Evolutionary conservation across 2,113 vertebrate genomes (phyloP).

Genomic region (Onychostruthus taczanowskii): DNA sequence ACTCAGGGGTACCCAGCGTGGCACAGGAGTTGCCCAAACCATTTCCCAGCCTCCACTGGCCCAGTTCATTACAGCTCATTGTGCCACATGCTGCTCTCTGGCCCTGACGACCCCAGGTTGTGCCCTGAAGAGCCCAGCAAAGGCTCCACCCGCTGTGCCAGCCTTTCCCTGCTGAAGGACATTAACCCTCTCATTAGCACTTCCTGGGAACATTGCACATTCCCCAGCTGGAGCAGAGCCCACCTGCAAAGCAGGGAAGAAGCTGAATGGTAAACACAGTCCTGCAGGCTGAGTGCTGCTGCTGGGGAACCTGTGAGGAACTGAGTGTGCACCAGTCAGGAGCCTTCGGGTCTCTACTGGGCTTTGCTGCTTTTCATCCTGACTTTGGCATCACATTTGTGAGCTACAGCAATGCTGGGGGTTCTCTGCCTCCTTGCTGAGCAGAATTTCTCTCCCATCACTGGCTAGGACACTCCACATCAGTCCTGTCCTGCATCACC

Average conservation of each 20-base stretch:
- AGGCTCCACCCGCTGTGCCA: neutral
- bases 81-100: fast-evolving
- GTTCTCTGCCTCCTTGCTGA: neutral
- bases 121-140: neutral
- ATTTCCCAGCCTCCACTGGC: neutral
- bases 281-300: neutral
- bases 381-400: neutral
- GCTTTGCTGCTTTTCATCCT: neutral
- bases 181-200: neutral
- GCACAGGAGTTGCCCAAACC: neutral
- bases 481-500: neutral
- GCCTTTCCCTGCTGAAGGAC: neutral
- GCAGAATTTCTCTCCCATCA: neutral
- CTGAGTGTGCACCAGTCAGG: neutral
- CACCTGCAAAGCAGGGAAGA: neutral
- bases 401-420: neutral
- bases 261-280: neutral
- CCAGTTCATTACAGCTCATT: fast-evolving
- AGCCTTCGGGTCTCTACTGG: neutral
- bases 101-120: neutral
- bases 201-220: neutral
- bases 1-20: fast-evolving
- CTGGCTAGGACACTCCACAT: neutral
- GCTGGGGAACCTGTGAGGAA: neutral
- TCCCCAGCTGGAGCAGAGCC: neutral